These are phyloP conservation scores for Vipera ursinii DNA, from an alignment of 2,797 vertebrate genomes.

Conservation along the genomic window DNA sequence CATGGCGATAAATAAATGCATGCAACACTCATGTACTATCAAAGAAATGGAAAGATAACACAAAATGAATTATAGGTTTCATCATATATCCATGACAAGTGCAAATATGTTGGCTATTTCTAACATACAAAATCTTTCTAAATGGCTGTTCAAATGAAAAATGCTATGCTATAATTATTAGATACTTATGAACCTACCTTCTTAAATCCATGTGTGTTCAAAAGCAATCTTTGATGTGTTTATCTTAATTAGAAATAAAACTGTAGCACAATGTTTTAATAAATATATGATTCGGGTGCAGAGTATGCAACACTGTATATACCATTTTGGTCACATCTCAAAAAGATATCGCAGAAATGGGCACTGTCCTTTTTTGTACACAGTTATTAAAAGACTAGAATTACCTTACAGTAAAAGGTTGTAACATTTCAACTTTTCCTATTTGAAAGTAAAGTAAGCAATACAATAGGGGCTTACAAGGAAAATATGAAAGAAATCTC, in stretches of 20 bases:
- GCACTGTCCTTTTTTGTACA: background rate
- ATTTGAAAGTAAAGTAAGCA: background rate
- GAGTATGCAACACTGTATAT: background rate
- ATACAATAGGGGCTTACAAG: background rate
- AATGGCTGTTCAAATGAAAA: background rate
- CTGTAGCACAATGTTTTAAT: background rate
- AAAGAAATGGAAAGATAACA: background rate
- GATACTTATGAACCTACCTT: background rate
- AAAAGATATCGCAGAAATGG: background rate
- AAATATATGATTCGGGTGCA: background rate
- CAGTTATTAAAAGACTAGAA: background rate
- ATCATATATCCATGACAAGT: background rate
- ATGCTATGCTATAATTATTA: background rate
- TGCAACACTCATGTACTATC: background rate
- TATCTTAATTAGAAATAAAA: background rate
- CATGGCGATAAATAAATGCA: background rate
- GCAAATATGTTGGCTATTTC: background rate
- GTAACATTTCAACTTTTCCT: background rate
- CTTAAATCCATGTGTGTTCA: background rate
- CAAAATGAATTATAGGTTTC: too few species aligned
- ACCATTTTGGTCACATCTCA: background rate
- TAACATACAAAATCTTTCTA: background rate
- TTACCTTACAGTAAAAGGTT: background rate
- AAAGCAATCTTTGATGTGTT: background rate
- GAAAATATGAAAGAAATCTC: background rate